These are phyloP conservation scores for Chironomus striatipennis DNA, from an alignment of 1,140 invertebrate species.

Conservation along the genomic window DNA sequence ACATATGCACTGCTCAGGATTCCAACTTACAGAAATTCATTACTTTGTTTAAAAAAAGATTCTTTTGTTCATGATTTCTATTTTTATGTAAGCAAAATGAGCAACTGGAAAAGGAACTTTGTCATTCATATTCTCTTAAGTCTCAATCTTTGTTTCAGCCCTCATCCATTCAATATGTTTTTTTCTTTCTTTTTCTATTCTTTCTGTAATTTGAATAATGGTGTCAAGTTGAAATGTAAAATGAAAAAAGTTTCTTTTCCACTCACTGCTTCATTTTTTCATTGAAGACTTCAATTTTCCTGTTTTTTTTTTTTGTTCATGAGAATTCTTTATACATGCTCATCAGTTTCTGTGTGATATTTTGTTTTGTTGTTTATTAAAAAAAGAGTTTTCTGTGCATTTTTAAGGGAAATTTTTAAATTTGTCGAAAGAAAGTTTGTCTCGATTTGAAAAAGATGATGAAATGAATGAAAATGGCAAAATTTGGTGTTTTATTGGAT, in stretches of 20 bases:
- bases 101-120: background rate
- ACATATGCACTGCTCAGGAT: no score
- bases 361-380: background rate
- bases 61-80: background rate
- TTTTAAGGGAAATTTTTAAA: background rate
- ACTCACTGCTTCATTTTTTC: background rate
- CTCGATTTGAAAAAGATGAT: background rate
- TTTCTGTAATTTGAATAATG: background rate
- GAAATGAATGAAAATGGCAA: background rate
- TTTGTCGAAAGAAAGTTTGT: background rate
- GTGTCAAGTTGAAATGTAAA: conserved; percentile 2
- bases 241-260: background rate
- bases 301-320: background rate
- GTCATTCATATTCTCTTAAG: no score
- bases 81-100: background rate
- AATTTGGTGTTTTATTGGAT: background rate
- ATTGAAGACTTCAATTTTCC: background rate
- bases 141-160: background rate
- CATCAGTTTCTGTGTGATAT: no score
- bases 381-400: conserved; percentile 21
- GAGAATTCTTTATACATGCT: no score
- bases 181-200: background rate
- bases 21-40: no score
- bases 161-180: conserved; percentile 9
- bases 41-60: background rate